Base-by-base conservation (phyloP, 2,113 vertebrate genomes). In the Setophaga kirtlandii region DNA sequence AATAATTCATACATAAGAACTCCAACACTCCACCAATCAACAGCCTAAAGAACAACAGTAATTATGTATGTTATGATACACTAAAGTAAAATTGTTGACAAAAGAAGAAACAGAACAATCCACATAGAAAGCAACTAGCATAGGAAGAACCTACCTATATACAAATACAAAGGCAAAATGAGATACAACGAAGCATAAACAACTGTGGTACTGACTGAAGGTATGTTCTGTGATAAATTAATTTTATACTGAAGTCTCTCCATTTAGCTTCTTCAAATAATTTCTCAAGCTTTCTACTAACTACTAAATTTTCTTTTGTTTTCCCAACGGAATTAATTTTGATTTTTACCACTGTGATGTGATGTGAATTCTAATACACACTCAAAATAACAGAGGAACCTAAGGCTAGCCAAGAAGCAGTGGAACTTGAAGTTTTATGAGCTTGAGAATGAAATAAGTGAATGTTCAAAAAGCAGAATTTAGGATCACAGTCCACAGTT, bases 21-120 rank as follows among this genome's bases (percentile, higher is more conserved):
- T 46, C 99, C 99, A 63, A 99, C 98, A 96, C 99, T 99, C 99
- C 99, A 99, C 99, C 99, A 99, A 97, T 99, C 99, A 97, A 99
- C 99, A 47, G 99, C 99, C 99, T 99, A 96, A 0, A 94, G 96
- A 95, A 96, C 19, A 79, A 83, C 35, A 97, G 81, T n/a, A 86
- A 92, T 78, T 67, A 86, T 10, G 11, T 31, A 83, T 35, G 44
- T 96, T 89, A 88, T 6, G 69, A 90, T 58, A 56, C 2, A 0
- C 8, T 50, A 41, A 80, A 62, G 18, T 37, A 88, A 79, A 95
- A 90, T 7, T 37, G 15, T 49, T 90, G 82, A 73, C 79, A 76
- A 67, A 64, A 83, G 42, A 80, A 93, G 19, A 41, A 92, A 84
- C 23, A 70, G 90, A 84, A 35, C 31, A 64, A 80, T 2, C 30